A percentile compares a stretch with the other conserved stretches of the same genome.
phyloP scores from a whole-genome alignment of 2,113 vertebrate species.

The Boulengeromyrus knoepffleri region DNA sequence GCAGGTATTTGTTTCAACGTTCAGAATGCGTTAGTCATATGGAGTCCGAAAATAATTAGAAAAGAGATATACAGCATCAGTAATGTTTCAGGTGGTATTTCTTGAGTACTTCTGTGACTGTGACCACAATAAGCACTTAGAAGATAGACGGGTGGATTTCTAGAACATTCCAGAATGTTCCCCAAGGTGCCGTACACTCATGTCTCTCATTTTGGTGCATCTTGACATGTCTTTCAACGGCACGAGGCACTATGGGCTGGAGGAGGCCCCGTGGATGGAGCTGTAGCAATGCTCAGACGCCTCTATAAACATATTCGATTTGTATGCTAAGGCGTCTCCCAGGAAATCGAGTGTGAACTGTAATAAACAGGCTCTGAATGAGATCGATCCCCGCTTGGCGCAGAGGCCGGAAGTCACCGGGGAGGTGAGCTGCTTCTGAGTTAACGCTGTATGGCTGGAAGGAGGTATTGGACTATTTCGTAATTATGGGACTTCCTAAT shows the following conservation, averaged over 20 bases:
- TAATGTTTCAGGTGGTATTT: not conserved
- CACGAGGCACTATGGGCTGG: not conserved
- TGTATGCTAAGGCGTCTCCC: not conserved
- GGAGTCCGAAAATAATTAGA: not conserved
- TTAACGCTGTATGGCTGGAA: not conserved
- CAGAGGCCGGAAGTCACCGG: not conserved
- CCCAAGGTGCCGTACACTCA: not conserved
- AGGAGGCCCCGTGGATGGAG: not conserved
- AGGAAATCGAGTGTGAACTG: slow-evolving; percentile 4
- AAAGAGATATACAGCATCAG: not conserved
- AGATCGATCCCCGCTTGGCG: not conserved
- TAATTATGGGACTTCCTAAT: slow-evolving; percentile 8
- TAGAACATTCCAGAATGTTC: not conserved
- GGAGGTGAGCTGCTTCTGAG: not conserved
- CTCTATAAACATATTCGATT: slow-evolving; percentile 12
- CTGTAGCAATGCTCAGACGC: not conserved
- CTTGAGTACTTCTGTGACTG: not conserved
- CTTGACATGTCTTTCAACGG: not conserved
- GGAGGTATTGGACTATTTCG: not conserved
- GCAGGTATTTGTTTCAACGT: not conserved
- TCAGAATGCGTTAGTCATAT: not conserved
- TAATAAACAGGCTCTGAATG: slow-evolving; percentile 10
- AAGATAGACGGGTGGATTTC: not conserved
- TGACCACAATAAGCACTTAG: not conserved
- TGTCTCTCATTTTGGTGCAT: not conserved